Evolutionary conservation across 2,113 vertebrate genomes (phyloP).

Genomic region (Cyprichromis sp.): DNA sequence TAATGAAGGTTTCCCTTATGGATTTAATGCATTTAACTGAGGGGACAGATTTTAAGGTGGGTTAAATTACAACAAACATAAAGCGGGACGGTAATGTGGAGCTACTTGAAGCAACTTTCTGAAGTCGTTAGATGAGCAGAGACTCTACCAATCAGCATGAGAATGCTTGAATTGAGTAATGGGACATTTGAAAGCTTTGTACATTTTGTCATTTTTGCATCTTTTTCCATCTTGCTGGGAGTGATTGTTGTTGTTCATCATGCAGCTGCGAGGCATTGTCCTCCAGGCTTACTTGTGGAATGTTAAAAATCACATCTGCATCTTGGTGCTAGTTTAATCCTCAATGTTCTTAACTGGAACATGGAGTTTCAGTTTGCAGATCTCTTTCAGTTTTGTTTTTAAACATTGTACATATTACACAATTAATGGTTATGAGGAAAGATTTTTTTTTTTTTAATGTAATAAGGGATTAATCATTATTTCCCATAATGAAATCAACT

Average conservation of each 20-base stretch:
- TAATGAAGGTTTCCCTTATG: neutral
- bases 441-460: rapidly evolving
- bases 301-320: neutral
- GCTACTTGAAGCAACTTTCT: neutral
- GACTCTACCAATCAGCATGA: neutral
- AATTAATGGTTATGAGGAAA: neutral
- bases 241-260: neutral
- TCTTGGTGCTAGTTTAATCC: neutral
- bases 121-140: neutral
- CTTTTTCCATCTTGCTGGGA: neutral
- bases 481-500: neutral
- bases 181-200: neutral
- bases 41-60: neutral
- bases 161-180: neutral
- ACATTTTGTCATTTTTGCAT: neutral
- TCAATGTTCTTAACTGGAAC: neutral
- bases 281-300: neutral
- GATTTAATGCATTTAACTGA: neutral
- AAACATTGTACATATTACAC: neutral
- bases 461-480: neutral
- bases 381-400: neutral
- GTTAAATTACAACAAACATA: neutral
- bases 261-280: neutral
- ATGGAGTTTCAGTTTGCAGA: neutral
- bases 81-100: neutral